Base-by-base conservation (phyloP, 2,113 vertebrate species). In the Ornithorhynchus anatinus region DNA sequence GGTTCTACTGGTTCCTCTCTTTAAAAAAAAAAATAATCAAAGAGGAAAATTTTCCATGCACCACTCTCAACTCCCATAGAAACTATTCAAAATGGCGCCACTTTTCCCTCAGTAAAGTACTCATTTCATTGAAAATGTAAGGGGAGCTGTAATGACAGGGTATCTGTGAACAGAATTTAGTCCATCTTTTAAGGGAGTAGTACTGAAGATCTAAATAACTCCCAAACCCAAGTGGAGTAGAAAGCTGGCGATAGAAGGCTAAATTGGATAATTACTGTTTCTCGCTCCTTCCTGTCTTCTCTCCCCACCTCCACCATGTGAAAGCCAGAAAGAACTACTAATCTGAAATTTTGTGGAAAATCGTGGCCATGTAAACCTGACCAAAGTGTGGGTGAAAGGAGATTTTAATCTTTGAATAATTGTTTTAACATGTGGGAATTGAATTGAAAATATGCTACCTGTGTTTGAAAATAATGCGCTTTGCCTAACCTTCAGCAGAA, bases 401-500 rank as follows among this genome's bases (percentile, higher is more conserved):
- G n/a, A n/a, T 52, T 52, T 14, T 36, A 64, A 69, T 12, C 39
- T 66, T 67, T 39, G 37, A 16, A 59, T 67, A 23, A 32, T 45
- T 52, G 36, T 60, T 72, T 69, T 77, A 81, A 79, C 54, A 44
- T 50, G 69, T 59, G n/a, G 76, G 64, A 77, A 71, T 81, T 53
- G 40, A 53, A 47, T 72, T 56, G 75, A 56, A 65, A 88, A 87
- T 89, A 88, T 54, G 92, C 91, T 90, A 84, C 91, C 91, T 92
- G 86, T 93, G 90, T 88, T 85, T 87, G 76, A 78, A 84, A 92
- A 89, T 88, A 89, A 90, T 90, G 90, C 56, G 91, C 93, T 92
- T 94, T 93, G 92, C 92, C 93, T 94, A 92, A 91, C 92, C 91
- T 94, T 89, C 92, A 92, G 91, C 92, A 89, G 94, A 95, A 95